phyloP scores from a whole-genome alignment of 1,140 invertebrate species.

The Papilio machaon region DNA sequence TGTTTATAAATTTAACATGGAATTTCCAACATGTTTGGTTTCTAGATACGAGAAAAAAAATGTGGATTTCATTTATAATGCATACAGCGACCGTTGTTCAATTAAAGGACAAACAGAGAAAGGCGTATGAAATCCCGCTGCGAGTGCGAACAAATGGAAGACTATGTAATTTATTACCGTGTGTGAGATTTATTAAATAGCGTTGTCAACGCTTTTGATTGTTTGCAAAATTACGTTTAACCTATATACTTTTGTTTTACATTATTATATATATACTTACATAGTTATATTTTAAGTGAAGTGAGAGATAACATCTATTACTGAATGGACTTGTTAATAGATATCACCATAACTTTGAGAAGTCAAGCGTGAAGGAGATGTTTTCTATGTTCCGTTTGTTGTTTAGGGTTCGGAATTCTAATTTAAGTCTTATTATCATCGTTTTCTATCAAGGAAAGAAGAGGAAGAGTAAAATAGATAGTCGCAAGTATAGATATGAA shows the following conservation, averaged over 20 bases:
- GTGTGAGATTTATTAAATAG: slow-evolving; percentile 15
- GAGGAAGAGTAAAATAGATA: background rate
- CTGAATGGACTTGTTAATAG: background rate
- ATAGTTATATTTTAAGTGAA: background rate
- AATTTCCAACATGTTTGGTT: slow-evolving; percentile 47
- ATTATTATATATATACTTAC: background rate
- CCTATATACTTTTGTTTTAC: background rate
- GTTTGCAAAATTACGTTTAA: slow-evolving; percentile 14
- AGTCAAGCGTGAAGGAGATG: background rate
- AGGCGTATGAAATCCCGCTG: slow-evolving; percentile 11
- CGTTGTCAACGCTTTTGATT: background rate
- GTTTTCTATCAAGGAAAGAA: background rate
- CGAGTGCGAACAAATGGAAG: slow-evolving; percentile 14
- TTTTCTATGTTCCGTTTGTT: background rate
- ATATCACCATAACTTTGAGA: background rate
- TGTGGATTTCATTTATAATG: slow-evolving; percentile 27
- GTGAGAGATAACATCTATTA: background rate
- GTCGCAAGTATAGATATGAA: background rate
- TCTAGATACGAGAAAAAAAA: slow-evolving; percentile 32
- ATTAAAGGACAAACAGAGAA: slow-evolving; percentile 33
- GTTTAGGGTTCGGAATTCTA: background rate
- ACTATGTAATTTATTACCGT: background rate
- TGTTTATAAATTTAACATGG: slow-evolving; percentile 64
- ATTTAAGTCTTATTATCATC: background rate
- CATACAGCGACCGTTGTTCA: slow-evolving; percentile 31